These are phyloP conservation scores for Caprella mutica DNA, from an alignment of 2,888 invertebrate genomes.

Conservation along the genomic window DNA sequence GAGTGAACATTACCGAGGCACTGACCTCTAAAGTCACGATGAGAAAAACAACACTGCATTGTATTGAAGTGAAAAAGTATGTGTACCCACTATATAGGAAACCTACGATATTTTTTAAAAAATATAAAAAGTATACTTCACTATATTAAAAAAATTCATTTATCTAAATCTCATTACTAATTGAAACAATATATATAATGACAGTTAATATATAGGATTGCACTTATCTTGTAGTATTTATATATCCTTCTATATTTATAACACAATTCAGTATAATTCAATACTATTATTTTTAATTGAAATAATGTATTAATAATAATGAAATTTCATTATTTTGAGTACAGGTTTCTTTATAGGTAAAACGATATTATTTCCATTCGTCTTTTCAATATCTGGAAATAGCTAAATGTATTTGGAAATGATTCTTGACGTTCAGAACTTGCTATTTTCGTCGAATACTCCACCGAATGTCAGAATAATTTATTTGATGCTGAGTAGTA, in stretches of 20 bases:
- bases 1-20: not conserved
- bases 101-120: not conserved
- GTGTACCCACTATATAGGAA: not conserved
- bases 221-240: not conserved
- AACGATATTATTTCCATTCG: too few relatives aligned
- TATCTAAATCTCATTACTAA: constrained; percentile 1
- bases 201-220: not conserved
- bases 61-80: not conserved
- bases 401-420: too few relatives aligned
- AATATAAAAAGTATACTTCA: not conserved
- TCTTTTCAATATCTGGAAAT: too few relatives aligned
- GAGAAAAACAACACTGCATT: not conserved
- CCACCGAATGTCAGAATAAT: too few relatives aligned
- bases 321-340: not conserved
- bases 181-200: not conserved
- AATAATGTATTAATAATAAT: not conserved
- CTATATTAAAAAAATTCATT: not conserved
- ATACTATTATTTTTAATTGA: not conserved
- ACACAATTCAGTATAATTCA: not conserved
- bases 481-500: too few relatives aligned
- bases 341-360: too few relatives aligned
- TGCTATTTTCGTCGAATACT: too few relatives aligned
- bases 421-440: too few relatives aligned
- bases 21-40: not conserved
- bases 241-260: not conserved